Conservation (phyloP, 2,888 invertebrate species). For the Schizaphis graminum region DNA sequence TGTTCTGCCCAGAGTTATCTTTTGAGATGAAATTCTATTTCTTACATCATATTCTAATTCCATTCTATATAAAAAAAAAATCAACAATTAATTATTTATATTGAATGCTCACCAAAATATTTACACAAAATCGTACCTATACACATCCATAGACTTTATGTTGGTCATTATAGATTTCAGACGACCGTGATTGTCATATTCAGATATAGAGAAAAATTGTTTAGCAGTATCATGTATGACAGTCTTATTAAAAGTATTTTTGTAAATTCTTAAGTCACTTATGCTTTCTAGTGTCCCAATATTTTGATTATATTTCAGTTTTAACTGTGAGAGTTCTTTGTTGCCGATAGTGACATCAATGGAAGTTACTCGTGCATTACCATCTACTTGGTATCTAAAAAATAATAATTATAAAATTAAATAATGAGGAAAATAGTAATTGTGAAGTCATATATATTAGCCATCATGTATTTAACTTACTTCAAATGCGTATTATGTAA, state of each 20-base stretch:
- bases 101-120: background rate
- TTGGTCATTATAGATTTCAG: conserved; percentile 86
- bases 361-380: conserved; percentile 88
- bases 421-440: background rate
- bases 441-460: background rate
- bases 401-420: background rate
- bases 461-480: conserved; percentile 72
- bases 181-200: conserved; percentile 88
- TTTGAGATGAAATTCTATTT: conserved; percentile 86
- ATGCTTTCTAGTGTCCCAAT: conserved; percentile 89
- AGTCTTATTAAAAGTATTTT: conserved; percentile 89
- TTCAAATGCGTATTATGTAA: conserved; percentile 89
- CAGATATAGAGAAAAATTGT: conserved; percentile 91
- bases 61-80: conserved; percentile 74
- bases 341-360: conserved; percentile 91
- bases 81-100: background rate
- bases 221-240: conserved; percentile 92
- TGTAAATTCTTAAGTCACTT: conserved; percentile 86
- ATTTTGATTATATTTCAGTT: conserved; percentile 90
- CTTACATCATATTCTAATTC: conserved; percentile 89
- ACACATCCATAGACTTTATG: conserved; percentile 88
- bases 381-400: conserved; percentile 92
- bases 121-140: conserved; percentile 68
- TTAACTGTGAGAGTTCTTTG: conserved; percentile 85
- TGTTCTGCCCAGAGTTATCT: conserved; percentile 83